Conservation (phyloP, 2,113 vertebrate species). For the Neomonachus schauinslandi region DNA sequence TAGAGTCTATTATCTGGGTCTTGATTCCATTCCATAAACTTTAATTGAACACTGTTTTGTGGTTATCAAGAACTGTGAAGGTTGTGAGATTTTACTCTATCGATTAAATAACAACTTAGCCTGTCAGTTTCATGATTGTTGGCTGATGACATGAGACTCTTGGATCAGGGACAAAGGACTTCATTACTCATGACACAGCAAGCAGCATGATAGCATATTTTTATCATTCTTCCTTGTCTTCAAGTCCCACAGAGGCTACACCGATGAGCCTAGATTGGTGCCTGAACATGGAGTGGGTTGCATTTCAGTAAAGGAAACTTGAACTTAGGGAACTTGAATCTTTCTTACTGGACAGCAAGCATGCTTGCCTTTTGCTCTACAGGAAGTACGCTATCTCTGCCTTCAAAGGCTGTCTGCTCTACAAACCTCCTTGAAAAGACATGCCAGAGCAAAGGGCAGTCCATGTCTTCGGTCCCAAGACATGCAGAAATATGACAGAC, state of each 20-base stretch:
- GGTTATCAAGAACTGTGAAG: not conserved
- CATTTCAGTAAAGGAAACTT: constrained; percentile 12
- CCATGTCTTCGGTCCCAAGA: not conserved
- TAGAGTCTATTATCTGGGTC: not conserved
- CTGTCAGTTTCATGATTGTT: not conserved
- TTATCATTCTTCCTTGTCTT: not conserved
- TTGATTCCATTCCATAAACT: not conserved
- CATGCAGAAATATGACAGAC: not conserved
- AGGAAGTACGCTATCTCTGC: not conserved
- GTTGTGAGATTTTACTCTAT: not conserved
- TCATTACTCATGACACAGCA: not conserved
- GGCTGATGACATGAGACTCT: not conserved
- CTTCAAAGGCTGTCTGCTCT: constrained; percentile 27
- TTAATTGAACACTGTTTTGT: not conserved
- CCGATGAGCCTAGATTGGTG: not conserved
- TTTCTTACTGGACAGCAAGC: not conserved
- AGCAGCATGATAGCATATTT: not conserved
- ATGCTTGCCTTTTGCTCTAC: not conserved
- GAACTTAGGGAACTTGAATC: not conserved
- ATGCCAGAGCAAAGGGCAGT: not conserved
- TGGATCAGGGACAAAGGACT: not conserved
- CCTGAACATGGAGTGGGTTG: not conserved
- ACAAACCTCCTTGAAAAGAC: constrained; percentile 15
- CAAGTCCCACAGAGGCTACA: not conserved
- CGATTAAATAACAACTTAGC: not conserved